Evolutionary conservation across 2,888 invertebrate genomes (phyloP).

Genomic region (Acanthoscelides obtectus): DNA sequence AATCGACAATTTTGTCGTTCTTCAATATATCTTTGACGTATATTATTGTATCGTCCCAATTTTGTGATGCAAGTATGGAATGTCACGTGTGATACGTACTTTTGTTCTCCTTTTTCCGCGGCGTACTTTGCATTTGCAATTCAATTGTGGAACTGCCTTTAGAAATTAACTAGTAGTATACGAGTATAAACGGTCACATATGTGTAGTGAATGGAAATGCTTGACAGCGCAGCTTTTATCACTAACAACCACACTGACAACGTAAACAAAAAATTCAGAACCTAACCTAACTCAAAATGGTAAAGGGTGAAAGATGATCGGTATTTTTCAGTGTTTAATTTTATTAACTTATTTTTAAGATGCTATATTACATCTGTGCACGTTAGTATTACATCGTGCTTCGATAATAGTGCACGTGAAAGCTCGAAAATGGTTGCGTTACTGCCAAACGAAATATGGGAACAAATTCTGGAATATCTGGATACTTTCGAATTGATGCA

Average conservation of each 20-base stretch:
- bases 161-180: too few species aligned
- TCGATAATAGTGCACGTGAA: not conserved
- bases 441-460: slow-evolving; percentile 12
- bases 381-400: not conserved
- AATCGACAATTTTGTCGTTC: not conserved
- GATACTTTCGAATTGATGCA: slow-evolving; percentile 12
- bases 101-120: too few species aligned
- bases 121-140: too few species aligned
- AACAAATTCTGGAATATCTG: slow-evolving; percentile 8
- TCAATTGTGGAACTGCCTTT: too few species aligned
- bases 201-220: too few species aligned
- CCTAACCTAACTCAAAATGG: not conserved
- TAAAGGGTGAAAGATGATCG: not conserved
- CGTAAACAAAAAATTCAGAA: too few species aligned
- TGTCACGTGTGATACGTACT: too few species aligned
- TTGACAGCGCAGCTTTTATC: too few species aligned
- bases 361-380: not conserved
- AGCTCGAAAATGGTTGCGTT: not conserved
- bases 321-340: not conserved
- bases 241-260: too few species aligned
- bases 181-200: too few species aligned
- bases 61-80: not conserved
- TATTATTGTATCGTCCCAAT: not conserved
- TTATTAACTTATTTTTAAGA: not conserved
- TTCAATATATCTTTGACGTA: not conserved